Evolutionary conservation across 1,140 invertebrate species (phyloP).

Genomic region (Notospermus geniculatus): DNA sequence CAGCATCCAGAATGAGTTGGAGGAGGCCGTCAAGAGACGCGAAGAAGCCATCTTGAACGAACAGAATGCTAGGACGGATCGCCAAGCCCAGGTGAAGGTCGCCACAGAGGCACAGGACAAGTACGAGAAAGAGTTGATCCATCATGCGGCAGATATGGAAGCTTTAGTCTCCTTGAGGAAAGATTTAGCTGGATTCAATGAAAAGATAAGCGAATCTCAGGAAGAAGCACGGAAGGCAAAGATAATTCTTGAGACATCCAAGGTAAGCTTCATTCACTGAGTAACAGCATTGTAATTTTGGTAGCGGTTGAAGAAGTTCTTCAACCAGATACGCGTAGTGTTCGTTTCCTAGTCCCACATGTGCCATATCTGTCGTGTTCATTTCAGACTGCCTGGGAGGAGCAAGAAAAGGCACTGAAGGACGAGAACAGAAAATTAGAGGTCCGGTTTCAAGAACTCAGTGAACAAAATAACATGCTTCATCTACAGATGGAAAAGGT

Average conservation of each 20-base stretch:
- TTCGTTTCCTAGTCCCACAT: neutral
- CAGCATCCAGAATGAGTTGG: constrained; percentile 40
- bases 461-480: constrained; percentile 72
- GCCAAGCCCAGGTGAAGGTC: constrained; percentile 44
- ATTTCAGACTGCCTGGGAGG: constrained; percentile 64
- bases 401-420: constrained; percentile 65
- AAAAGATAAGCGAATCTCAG: constrained; percentile 35
- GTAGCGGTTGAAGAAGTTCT: no score
- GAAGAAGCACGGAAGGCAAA: constrained; percentile 47
- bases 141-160: constrained; percentile 77
- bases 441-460: constrained; percentile 68
- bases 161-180: constrained; percentile 70
- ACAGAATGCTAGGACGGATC: constrained; percentile 62
- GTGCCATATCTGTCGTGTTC: constrained; percentile 46
- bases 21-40: constrained; percentile 42
- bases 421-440: constrained; percentile 69
- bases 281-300: no score
- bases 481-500: constrained; percentile 73
- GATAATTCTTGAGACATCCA: constrained; percentile 56
- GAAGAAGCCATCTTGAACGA: constrained; percentile 59
- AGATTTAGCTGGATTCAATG: constrained; percentile 57
- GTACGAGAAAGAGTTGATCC: constrained; percentile 80
- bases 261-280: constrained; percentile 53
- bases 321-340: no score
- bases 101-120: constrained; percentile 68